A percentile compares a stretch with the other conserved stretches of the same genome.
Conservation (phyloP, 35 echinoderm and acorn worm species). For the Amphiura filiformis region DNA sequence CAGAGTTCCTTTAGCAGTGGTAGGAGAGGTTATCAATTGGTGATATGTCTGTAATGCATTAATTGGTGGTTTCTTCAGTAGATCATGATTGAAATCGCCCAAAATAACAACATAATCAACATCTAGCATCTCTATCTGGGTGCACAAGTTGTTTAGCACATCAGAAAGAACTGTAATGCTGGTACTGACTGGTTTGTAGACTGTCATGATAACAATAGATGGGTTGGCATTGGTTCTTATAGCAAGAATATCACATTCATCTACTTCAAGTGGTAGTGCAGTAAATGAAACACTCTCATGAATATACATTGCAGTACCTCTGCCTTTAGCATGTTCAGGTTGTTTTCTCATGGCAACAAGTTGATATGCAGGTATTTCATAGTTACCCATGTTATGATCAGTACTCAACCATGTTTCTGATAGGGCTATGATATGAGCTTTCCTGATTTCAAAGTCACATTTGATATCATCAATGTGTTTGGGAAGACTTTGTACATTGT, state of each 20-base stretch:
- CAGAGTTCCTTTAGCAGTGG: no score
- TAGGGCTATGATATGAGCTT: not conserved
- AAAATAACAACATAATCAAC: no score
- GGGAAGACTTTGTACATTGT: not conserved
- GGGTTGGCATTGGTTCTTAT: not conserved
- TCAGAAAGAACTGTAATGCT: no score
- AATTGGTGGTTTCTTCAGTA: no score
- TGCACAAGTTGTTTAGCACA: no score
- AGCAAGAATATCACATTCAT: not conserved
- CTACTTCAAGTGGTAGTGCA: no score
- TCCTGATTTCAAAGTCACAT: not conserved
- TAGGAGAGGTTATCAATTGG: no score
- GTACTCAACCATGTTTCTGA: not conserved
- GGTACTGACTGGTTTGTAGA: no score
- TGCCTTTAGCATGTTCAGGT: not conserved
- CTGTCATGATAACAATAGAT: no score
- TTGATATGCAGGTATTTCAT: not conserved
- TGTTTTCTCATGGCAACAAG: not conserved
- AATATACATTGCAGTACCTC: not conserved
- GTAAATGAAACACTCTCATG: not conserved
- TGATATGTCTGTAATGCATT: no score
- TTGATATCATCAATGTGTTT: not conserved
- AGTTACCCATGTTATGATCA: not conserved
- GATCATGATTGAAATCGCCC: no score
- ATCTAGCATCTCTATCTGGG: no score